These are phyloP conservation scores for Sebastes itinus DNA, from an alignment of 2,797 vertebrate species.

Conservation along the genomic window DNA sequence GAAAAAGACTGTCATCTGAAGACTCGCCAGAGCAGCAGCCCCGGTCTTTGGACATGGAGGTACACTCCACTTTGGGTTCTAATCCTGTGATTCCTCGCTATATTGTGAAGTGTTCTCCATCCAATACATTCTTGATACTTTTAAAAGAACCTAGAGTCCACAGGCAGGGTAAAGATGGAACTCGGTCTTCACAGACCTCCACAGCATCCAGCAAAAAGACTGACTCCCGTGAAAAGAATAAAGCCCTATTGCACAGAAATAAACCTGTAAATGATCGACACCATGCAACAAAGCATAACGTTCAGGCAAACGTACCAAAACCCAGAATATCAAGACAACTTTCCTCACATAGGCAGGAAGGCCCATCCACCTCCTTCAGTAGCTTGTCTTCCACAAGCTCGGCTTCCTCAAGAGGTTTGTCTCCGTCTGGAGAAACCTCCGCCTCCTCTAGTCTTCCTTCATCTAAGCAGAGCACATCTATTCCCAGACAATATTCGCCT, in stretches of 20 bases:
- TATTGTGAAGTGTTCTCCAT: not conserved
- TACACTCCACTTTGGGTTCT: rapidly evolving
- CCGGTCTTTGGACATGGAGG: not conserved
- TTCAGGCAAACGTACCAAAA: rapidly evolving
- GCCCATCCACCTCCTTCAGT: not conserved
- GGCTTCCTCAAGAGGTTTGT: not conserved
- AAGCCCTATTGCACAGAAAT: no score
- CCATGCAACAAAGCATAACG: not conserved
- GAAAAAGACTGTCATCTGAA: not conserved
- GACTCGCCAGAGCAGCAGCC: not conserved
- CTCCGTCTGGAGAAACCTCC: not conserved
- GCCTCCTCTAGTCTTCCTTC: no score
- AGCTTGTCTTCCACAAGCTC: not conserved
- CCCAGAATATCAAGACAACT: not conserved
- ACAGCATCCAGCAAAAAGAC: not conserved
- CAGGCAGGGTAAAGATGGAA: not conserved
- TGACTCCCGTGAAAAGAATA: no score
- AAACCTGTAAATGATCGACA: not conserved
- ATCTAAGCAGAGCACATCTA: not conserved
- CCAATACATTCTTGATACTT: not conserved
- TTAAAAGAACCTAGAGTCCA: not conserved
- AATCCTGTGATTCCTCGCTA: not conserved
- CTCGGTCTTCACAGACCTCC: not conserved
- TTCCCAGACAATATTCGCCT: not conserved
- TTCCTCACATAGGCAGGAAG: not conserved